These are phyloP conservation scores for Spondyliosoma cantharus DNA, from an alignment of 2,797 vertebrate species.

Conservation along the genomic window DNA sequence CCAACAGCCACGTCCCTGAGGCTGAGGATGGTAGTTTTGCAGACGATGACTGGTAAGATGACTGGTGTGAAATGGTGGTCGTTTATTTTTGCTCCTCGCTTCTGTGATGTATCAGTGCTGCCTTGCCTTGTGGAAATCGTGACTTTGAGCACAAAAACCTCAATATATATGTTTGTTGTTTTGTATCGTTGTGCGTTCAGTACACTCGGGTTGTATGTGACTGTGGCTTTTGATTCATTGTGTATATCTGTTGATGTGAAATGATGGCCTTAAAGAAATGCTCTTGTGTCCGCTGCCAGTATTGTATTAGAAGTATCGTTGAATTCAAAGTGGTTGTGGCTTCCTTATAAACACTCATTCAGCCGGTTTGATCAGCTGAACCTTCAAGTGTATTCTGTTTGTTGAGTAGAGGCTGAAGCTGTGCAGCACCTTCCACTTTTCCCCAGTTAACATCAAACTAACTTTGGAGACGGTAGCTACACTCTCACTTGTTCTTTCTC, in stretches of 20 bases:
- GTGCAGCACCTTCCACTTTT: slow-evolving; percentile 30
- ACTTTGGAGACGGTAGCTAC: slow-evolving; percentile 31
- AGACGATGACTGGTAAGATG: slow-evolving; percentile 95
- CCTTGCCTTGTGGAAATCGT: slow-evolving; percentile 79
- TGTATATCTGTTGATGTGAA: slow-evolving; percentile 45
- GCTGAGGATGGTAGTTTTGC: slow-evolving; percentile 94
- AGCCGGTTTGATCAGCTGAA: slow-evolving; percentile 17
- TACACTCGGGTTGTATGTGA: slow-evolving; percentile 61
- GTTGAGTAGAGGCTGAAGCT: slow-evolving; percentile 39
- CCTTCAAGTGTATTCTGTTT: slow-evolving; percentile 8
- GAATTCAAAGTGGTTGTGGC: slow-evolving; percentile 5
- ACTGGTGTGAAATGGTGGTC: slow-evolving; percentile 63
- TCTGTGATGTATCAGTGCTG: slow-evolving; percentile 78
- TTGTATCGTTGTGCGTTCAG: slow-evolving; percentile 46
- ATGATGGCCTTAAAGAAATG: slow-evolving; percentile 4
- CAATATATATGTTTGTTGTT: slow-evolving; percentile 52
- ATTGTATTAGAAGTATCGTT: slow-evolving; percentile 3
- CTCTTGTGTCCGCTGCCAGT: neutral
- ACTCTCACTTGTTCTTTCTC: slow-evolving; percentile 30
- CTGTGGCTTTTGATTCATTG: slow-evolving; percentile 52
- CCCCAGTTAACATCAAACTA: slow-evolving; percentile 28
- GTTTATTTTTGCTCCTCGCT: slow-evolving; percentile 68
- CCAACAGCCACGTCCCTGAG: slow-evolving; percentile 93
- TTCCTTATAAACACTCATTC: slow-evolving; percentile 11
- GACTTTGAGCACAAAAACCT: slow-evolving; percentile 53